These are phyloP conservation scores for Drosophila nikananu DNA, from an alignment of 1,140 invertebrate species.

Conservation along the genomic window DNA sequence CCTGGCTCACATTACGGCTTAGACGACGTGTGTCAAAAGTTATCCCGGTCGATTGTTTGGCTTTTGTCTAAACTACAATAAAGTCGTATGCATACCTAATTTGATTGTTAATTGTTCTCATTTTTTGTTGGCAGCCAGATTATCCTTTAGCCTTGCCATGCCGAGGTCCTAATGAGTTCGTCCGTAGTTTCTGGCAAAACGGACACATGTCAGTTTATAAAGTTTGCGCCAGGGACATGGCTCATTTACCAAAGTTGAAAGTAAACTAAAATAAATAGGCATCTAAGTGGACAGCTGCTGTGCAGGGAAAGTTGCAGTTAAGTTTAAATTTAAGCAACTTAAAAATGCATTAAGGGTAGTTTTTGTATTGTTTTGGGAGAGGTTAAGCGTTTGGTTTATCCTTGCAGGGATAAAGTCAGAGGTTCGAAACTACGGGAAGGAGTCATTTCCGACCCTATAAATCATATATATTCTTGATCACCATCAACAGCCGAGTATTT, in stretches of 20 bases:
- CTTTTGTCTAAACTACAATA: conserved; percentile 54
- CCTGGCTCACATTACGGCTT: conserved; percentile 55
- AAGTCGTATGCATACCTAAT: conserved; percentile 39
- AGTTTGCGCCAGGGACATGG: conserved; percentile 9
- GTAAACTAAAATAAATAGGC: conserved; percentile 10
- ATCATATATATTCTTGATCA: neutral
- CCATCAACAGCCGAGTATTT: no score
- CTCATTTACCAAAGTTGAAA: conserved; percentile 5
- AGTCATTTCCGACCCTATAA: neutral
- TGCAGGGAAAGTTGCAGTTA: neutral
- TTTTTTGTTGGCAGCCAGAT: conserved; percentile 16
- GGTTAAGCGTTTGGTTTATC: no score
- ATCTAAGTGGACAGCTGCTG: conserved; percentile 5
- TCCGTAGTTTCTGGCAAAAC: conserved; percentile 17
- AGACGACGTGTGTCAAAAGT: conserved; percentile 58
- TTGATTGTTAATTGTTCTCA: conserved; percentile 56
- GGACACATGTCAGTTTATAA: conserved; percentile 21
- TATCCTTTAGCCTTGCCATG: conserved; percentile 16
- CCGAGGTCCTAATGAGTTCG: conserved; percentile 35
- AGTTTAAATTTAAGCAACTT: neutral
- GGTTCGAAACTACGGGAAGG: neutral
- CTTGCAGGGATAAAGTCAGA: neutral
- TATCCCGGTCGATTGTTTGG: conserved; percentile 51
- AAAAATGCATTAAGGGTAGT: neutral
- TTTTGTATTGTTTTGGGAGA: neutral